A percentile compares a stretch with the other conserved stretches of the same genome.
These are phyloP conservation scores for Anarhynchus alexandrinus DNA, from an alignment of 2,113 vertebrate genomes.

Conservation along the genomic window DNA sequence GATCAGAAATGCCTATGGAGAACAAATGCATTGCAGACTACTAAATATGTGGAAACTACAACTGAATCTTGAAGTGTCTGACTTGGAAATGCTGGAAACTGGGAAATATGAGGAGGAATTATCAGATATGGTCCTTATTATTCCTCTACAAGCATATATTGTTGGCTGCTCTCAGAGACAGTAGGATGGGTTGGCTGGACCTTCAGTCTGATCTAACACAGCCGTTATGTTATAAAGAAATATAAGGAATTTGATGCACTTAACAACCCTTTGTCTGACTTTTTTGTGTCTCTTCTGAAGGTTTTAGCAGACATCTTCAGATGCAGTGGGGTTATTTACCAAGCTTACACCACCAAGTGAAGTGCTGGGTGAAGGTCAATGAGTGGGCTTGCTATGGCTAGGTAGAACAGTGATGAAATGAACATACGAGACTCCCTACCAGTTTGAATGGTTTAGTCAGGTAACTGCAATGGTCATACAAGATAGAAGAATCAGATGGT, in stretches of 20 bases:
- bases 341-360: background rate
- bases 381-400: background rate
- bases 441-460: background rate
- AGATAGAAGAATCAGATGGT: background rate
- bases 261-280: background rate
- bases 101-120: background rate
- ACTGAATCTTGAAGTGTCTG: background rate
- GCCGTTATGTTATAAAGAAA: fast-evolving
- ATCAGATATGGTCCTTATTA: background rate
- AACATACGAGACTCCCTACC: background rate
- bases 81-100: background rate
- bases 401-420: background rate
- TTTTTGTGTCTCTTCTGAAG: background rate
- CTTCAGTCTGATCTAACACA: background rate
- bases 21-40: background rate
- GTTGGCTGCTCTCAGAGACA: background rate
- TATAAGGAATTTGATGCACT: background rate
- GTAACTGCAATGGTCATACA: background rate
- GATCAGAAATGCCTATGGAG: background rate
- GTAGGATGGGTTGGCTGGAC: background rate
- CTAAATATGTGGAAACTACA: background rate
- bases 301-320: background rate
- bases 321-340: background rate
- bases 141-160: background rate
- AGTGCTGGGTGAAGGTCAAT: background rate